A percentile compares a stretch with the other conserved stretches of the same genome.
These are phyloP conservation scores for Actinemys pallida DNA, from an alignment of 2,113 vertebrate genomes.

Conservation along the genomic window DNA sequence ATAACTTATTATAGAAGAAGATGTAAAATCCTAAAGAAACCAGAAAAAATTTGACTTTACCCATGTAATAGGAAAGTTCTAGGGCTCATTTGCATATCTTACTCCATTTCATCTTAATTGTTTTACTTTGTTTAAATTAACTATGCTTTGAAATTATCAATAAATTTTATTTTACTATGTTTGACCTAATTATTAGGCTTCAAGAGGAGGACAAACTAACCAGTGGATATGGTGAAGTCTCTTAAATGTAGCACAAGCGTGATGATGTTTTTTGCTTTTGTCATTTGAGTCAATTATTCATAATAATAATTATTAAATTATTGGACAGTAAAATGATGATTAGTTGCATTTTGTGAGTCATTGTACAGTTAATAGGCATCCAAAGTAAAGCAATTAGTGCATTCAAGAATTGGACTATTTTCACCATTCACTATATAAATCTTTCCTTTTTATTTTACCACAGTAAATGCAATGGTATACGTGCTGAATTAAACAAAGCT, in stretches of 20 bases:
- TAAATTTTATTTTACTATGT: neutral
- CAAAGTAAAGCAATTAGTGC: slow-evolving; percentile 43
- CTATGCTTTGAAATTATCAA: neutral
- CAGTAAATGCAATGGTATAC: neutral
- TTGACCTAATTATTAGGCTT: neutral
- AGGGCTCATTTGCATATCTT: neutral
- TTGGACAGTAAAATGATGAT: neutral
- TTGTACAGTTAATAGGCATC: neutral
- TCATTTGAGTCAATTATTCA: neutral
- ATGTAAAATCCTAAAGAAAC: neutral
- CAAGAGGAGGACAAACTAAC: neutral
- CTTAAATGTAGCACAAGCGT: neutral
- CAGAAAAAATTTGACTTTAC: neutral
- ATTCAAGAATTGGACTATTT: slow-evolving; percentile 8
- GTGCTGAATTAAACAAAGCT: neutral
- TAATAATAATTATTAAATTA: neutral
- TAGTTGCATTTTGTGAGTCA: slow-evolving; percentile 13
- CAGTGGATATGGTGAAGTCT: neutral
- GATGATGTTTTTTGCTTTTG: neutral
- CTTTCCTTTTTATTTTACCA: neutral
- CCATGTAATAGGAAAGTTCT: neutral
- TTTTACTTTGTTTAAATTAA: neutral
- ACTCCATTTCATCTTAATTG: neutral
- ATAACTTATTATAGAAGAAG: neutral
- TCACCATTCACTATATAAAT: neutral